Percentiles rank a stretch among this genome's conserved stretches.
Conservation (phyloP, 2,113 vertebrate species). For the Ammospiza caudacuta region DNA sequence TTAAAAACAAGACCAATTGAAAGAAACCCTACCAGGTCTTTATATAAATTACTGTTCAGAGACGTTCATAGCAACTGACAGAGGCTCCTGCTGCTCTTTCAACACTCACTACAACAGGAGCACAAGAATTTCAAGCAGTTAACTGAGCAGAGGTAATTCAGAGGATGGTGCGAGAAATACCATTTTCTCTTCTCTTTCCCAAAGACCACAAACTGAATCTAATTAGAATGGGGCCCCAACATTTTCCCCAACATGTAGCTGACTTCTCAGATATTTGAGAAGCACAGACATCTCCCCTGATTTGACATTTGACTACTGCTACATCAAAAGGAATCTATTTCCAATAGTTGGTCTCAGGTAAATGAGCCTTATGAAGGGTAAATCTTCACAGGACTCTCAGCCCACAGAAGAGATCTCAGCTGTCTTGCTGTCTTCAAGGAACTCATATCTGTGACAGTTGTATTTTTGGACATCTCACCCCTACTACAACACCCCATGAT, state of each 20-base stretch:
- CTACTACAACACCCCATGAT: too few species aligned
- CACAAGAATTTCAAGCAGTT: background rate
- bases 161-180: accelerated
- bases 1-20: background rate
- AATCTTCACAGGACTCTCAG: background rate
- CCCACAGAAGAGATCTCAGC: background rate
- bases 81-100: background rate
- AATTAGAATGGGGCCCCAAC: background rate
- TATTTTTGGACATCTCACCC: background rate
- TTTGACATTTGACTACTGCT: background rate
- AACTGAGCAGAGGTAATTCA: background rate
- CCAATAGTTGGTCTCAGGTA: background rate
- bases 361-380: background rate
- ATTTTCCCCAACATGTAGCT: background rate
- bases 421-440: background rate
- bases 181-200: background rate
- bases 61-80: background rate
- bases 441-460: background rate
- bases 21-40: background rate
- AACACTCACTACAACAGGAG: background rate
- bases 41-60: background rate
- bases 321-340: background rate
- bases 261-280: background rate
- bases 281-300: background rate
- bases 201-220: background rate